Evolutionary conservation across 1,140 invertebrate genomes (phyloP).

Genomic region (Ylistrum balloti): DNA sequence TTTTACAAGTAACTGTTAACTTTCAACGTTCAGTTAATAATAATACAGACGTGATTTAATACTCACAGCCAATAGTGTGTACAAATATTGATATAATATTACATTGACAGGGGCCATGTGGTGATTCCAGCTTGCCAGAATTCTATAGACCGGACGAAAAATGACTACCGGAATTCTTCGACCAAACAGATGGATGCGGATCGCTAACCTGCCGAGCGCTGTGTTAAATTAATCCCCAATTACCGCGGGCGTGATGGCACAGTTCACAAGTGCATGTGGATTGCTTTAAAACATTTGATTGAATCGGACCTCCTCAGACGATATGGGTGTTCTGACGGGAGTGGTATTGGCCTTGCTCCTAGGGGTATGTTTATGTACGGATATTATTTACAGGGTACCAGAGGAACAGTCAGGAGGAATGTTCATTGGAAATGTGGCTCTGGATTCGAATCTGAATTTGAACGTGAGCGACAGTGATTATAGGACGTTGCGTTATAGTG

Average conservation of each 20-base stretch:
- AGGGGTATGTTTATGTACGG: background rate
- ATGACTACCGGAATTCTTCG: background rate
- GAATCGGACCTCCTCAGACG: background rate
- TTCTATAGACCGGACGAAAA: background rate
- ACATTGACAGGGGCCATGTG: constrained; percentile 24
- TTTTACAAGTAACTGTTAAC: background rate
- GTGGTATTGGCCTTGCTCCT: background rate
- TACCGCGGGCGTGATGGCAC: background rate
- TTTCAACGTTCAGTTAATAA: background rate
- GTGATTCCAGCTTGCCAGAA: background rate
- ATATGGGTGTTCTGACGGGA: background rate
- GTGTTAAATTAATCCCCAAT: constrained; percentile 19
- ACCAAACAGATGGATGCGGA: background rate
- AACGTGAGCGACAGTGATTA: constrained; percentile 69
- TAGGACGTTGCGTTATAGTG: constrained; percentile 68
- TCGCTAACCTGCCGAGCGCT: background rate
- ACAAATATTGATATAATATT: constrained; percentile 31
- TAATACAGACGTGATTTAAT: background rate
- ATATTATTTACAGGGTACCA: constrained; percentile 67
- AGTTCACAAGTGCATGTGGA: constrained; percentile 13
- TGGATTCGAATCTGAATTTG: constrained; percentile 69
- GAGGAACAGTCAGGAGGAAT: constrained; percentile 70
- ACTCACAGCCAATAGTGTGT: background rate
- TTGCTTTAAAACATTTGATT: constrained; percentile 27
- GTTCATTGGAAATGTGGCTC: constrained; percentile 73